Evolutionary conservation across 2,797 vertebrate species (phyloP), one percentile per base, ranked within the genome.

Genomic region (Bovichtus diacanthus): DNA sequence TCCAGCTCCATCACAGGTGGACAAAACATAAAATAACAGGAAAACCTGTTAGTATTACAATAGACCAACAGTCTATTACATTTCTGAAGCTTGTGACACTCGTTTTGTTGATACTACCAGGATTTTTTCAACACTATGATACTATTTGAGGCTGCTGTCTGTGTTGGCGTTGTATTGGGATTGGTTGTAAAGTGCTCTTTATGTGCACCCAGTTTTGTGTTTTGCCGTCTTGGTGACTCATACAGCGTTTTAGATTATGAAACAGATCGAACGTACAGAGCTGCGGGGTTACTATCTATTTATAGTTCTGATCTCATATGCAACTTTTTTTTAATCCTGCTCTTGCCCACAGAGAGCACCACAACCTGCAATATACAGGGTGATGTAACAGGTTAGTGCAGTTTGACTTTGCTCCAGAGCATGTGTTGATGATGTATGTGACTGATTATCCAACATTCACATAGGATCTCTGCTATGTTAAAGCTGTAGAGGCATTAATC

Each of bases 301-400:
- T 88, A 88, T 91, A 92, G 88, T 65, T 81, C 90, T 90, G 89
- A 91, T 83, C 84, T 91, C 91, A 66, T 88, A 87, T 86, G 80
- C 90, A 74, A 90, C 82, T 91, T 91, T n/a, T n/a, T n/a, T 86
- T 83, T 91, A 88, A 92, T 94, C 93, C 92, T 82, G 70, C 81
- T 92, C 86, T 89, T 68, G 82, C 80, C 71, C 78, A 74, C 82
- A 79, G 67, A 77, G 79, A 85, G 71, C 76, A 80, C 58, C 0
- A 9, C 75, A 72, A 83, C 74, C 75, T 60, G 77, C 79, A 8
- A 59, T 41, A 64, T 69, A 66, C 54, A 29, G 78, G 16, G 76
- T 93, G 91, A 92, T 86, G 86, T 94, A 92, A 93, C 82, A 83
- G 83, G 82, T 87, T 80, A 53, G 70, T 69, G 70, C 41, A 18